phyloP scores from a whole-genome alignment of 2,113 vertebrate genomes.

The Falcunculus frontatus region DNA sequence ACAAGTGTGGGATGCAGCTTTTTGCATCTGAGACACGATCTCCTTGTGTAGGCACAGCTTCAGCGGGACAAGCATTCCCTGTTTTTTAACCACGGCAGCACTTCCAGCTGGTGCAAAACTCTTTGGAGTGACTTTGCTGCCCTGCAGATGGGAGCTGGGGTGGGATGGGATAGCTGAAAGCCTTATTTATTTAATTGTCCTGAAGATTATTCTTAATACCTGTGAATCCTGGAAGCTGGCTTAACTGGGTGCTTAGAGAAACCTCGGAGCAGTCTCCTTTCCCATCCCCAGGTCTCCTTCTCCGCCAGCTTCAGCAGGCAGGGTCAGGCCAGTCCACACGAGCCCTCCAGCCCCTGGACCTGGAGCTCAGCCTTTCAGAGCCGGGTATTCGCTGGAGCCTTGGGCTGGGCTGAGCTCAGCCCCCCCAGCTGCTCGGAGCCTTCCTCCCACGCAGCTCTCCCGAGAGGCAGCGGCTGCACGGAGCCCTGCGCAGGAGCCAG shows the following conservation, averaged over 20 bases:
- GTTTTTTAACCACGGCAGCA: too few relatives aligned
- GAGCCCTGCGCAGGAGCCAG: not conserved
- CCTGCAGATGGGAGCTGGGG: not conserved
- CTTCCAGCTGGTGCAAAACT: not conserved
- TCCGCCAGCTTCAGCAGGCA: not conserved
- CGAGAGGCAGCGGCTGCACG: not conserved
- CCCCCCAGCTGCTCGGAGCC: not conserved
- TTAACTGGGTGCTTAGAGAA: not conserved
- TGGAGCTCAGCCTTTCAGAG: not conserved
- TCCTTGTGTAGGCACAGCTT: not conserved
- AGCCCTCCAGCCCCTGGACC: not conserved
- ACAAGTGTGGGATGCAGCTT: not conserved
- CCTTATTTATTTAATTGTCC: not conserved
- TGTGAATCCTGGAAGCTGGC: not conserved
- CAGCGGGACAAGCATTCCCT: not conserved
- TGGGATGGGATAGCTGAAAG: not conserved
- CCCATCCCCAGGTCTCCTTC: not conserved
- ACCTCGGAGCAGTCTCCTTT: not conserved
- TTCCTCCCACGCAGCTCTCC: constrained; percentile 3
- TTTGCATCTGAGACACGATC: rapidly evolving
- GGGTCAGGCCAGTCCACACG: not conserved
- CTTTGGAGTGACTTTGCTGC: not conserved
- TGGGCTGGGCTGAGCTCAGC: not conserved
- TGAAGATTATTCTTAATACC: not conserved
- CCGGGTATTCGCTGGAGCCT: not conserved